These are phyloP conservation scores for Sinella curviseta DNA, from an alignment of 1,140 invertebrate genomes.

Conservation along the genomic window DNA sequence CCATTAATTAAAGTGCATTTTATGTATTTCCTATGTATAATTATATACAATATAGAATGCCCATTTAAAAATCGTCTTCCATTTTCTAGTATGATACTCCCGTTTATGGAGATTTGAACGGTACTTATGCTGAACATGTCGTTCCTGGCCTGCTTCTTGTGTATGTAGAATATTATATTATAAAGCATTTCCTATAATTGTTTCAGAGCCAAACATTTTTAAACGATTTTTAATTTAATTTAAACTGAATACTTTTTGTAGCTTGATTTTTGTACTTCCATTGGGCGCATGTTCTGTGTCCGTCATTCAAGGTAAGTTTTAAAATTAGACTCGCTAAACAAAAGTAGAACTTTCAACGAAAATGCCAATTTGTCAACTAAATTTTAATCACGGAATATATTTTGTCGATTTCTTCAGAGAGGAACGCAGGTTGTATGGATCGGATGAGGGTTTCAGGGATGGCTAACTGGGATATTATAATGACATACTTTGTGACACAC, in stretches of 20 bases:
- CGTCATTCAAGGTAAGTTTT: slow-evolving; percentile 7
- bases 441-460: not conserved
- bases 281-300: not conserved
- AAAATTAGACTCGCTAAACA: not conserved
- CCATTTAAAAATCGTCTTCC: no score
- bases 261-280: slow-evolving; percentile 5
- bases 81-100: not conserved
- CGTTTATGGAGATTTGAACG: not conserved
- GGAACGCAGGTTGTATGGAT: not conserved
- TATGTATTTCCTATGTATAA: no score
- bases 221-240: not conserved
- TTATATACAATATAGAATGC: no score
- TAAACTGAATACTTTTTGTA: not conserved
- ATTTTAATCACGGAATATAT: not conserved
- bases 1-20: not conserved
- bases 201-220: no score
- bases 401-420: no score
- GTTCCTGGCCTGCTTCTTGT: slow-evolving; percentile 1
- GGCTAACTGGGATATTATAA: not conserved
- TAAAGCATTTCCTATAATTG: not conserved
- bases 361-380: not conserved
- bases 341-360: no score
- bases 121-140: not conserved
- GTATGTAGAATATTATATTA: not conserved
- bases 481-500: not conserved